phyloP scores from a whole-genome alignment of 2,113 vertebrate genomes.

The Hippoglossus stenolepis region DNA sequence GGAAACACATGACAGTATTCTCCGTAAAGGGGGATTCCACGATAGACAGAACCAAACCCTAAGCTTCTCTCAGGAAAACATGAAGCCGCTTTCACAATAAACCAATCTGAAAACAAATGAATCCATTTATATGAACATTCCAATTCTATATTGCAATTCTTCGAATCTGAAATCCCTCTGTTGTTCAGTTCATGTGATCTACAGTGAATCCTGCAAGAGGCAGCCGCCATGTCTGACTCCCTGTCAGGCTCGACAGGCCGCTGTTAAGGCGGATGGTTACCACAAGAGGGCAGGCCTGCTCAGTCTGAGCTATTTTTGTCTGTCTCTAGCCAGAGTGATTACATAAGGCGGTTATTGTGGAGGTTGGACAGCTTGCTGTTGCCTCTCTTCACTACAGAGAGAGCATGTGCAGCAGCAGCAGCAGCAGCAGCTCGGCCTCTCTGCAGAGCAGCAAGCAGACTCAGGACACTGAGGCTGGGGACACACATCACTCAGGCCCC shows the following conservation, averaged over 20 bases:
- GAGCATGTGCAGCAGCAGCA: conserved; percentile 61
- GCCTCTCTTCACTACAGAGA: conserved; percentile 67
- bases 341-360: conserved; percentile 75
- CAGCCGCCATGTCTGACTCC: conserved; percentile 54
- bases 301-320: conserved; percentile 79
- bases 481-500: conserved; percentile 34
- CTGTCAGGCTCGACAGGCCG: conserved; percentile 39
- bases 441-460: conserved; percentile 53
- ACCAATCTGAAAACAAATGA: not conserved
- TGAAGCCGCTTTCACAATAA: not conserved
- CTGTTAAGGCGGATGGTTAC: conserved; percentile 33
- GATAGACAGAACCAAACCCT: not conserved
- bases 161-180: not conserved
- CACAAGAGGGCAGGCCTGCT: conserved; percentile 78
- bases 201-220: conserved; percentile 30
- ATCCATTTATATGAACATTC: not conserved
- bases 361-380: conserved; percentile 71
- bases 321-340: conserved; percentile 77
- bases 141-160: not conserved
- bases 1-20: not conserved
- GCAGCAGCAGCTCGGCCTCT: conserved; percentile 52
- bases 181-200: not conserved
- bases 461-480: conserved; percentile 42
- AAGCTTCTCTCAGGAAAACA: not conserved
- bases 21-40: not conserved